phyloP scores from a whole-genome alignment of 2,888 invertebrate species.

The Nycteola revayana region DNA sequence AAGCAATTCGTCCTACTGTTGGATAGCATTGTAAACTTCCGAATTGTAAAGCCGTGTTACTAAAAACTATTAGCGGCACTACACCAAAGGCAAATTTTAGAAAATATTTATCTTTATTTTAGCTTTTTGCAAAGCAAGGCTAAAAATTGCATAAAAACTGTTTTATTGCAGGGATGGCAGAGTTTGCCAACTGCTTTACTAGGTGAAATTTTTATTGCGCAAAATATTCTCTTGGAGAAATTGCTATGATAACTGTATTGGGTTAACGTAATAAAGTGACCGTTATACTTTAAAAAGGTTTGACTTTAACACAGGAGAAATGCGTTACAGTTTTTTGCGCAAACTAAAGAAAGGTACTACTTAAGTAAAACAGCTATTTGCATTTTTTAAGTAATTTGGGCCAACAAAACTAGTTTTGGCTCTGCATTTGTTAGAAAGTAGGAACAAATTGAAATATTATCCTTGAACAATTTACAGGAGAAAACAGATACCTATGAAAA shows the following conservation, averaged over 20 bases:
- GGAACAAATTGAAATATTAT: too few species aligned
- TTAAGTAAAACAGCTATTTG: too few species aligned
- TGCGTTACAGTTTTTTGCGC: constrained; percentile 21
- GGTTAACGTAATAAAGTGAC: constrained; percentile 21
- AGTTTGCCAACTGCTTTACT: constrained; percentile 19
- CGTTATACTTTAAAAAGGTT: constrained; percentile 19
- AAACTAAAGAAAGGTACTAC: constrained; percentile 15
- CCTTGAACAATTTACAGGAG: too few species aligned
- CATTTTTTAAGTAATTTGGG: too few species aligned
- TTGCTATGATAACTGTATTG: constrained; percentile 36
- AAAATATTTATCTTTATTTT: constrained; percentile 33
- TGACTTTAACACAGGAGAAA: constrained; percentile 17
- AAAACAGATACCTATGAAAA: too few species aligned
- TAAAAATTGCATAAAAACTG: constrained; percentile 54
- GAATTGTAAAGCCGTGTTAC: constrained; percentile 62
- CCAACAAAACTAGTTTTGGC: too few species aligned
- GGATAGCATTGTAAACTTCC: constrained; percentile 67
- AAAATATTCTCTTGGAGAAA: constrained; percentile 49
- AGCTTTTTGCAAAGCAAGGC: constrained; percentile 47
- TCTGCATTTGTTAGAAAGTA: too few species aligned
- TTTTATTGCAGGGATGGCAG: constrained; percentile 26
- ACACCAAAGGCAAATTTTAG: constrained; percentile 34
- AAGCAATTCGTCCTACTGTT: constrained; percentile 75
- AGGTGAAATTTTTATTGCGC: constrained; percentile 60
- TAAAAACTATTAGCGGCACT: constrained; percentile 63